Base-by-base conservation (phyloP, 1,140 invertebrate genomes). In the Trialeurodes vaporariorum region DNA sequence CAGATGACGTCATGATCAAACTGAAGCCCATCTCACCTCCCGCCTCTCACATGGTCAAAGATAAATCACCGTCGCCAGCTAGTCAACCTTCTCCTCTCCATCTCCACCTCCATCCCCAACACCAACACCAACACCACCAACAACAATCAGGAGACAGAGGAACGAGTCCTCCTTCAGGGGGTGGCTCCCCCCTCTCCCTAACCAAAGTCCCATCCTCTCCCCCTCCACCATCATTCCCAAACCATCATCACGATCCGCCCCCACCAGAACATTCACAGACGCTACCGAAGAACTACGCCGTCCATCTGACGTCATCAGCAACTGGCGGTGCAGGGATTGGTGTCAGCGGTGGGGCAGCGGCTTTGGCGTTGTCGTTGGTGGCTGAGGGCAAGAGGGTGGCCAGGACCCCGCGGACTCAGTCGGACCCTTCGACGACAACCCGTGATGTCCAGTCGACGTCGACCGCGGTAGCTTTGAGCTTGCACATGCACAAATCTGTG, bases 351-450 rank as follows among this genome's bases (percentile, higher is more conserved):
- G 22, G 22, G 12, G 12, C 49, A 58, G 12, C n/a, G 22, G 22
- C 49, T 13, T 12, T n/a, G 12, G 49, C 49, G 12, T 58, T n/a
- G 22, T n/a, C n/a, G 34, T 9, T 5, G 11, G n/a, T n/a, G 25
- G n/a, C 25, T 22, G 63, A 59, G 12, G 65, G 64, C 49, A 71
- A 73, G 61, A 66, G 71, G n/a, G 64, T 66, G 1, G 63, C 64
- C 1, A 60, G 72, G 25, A 67, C 72, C n/a, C 69, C 72, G 1
- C 59, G 73, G n/a, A 72, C 73, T 23, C 73, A 74, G 58, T 74
- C 73, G 2, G 73, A 74, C 63, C 73, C 73, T 27, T 69, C 65
- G 64, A 72, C 69, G 59, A 72, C 61, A 64, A 66, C 65, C 24
- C 63, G 26, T 23, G 63, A 69, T 17, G 24, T n/a, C n/a, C n/a